These are phyloP conservation scores for Trilocha varians DNA, from an alignment of 2,888 invertebrate genomes.

Conservation along the genomic window DNA sequence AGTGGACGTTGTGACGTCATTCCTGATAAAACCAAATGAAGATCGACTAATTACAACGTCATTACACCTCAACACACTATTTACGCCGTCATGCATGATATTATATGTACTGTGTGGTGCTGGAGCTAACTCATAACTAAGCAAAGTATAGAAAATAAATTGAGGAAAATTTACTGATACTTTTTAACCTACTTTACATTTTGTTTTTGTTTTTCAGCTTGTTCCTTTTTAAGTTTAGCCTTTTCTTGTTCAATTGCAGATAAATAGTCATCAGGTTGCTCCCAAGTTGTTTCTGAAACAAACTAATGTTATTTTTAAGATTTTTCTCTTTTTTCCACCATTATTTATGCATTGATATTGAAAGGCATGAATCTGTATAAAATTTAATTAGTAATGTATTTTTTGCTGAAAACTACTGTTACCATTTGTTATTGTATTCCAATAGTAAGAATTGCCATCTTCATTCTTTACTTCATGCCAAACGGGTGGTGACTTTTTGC, in stretches of 20 bases:
- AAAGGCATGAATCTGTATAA: neutral
- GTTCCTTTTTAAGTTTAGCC: conserved; percentile 50
- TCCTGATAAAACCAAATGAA: no score
- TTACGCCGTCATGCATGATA: no score
- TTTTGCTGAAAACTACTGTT: neutral
- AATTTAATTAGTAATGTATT: neutral
- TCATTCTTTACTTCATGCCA: conserved; percentile 88
- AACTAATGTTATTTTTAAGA: no score
- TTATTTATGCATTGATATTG: neutral
- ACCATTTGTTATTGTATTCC: conserved; percentile 90
- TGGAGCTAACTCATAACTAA: no score
- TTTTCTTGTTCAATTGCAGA: conserved; percentile 77
- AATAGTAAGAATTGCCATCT: conserved; percentile 87
- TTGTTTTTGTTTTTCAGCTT: conserved; percentile 42
- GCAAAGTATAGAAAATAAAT: no score
- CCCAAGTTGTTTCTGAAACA: conserved; percentile 82
- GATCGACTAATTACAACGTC: no score
- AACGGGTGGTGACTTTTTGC: conserved; percentile 24
- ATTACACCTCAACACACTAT: no score
- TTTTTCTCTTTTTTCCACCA: no score
- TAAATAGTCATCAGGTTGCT: conserved; percentile 82
- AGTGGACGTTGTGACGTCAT: no score
- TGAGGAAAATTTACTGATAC: no score
- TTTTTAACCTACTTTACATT: conserved; percentile 37
- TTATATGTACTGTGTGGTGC: no score